A percentile compares a stretch with the other conserved stretches of the same genome.
These are phyloP conservation scores for Palythoa grandis DNA, from an alignment of 92 coral and sea anemone genomes.

Conservation along the genomic window DNA sequence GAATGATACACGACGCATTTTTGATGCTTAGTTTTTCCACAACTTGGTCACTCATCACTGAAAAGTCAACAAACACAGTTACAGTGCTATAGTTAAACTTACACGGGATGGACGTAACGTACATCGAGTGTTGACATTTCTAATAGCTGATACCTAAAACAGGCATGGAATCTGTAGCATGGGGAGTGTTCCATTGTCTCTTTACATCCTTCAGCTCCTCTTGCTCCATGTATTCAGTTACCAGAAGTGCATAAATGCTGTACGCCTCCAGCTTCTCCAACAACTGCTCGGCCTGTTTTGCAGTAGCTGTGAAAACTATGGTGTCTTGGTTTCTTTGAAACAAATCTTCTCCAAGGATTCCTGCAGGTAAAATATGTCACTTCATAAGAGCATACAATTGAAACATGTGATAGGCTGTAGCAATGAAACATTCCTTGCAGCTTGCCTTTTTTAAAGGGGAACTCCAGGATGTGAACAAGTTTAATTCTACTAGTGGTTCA, in stretches of 20 bases:
- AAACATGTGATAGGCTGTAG: neutral
- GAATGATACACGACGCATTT: constrained; percentile 90
- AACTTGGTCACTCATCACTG: constrained; percentile 91
- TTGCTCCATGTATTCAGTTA: constrained; percentile 76
- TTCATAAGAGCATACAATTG: neutral
- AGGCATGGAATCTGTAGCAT: constrained; percentile 72
- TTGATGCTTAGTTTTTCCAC: constrained; percentile 71
- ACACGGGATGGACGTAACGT: too few relatives aligned
- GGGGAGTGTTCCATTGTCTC: constrained; percentile 96
- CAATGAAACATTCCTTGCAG: neutral
- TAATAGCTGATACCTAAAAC: constrained; percentile 61
- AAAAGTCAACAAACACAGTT: neutral
- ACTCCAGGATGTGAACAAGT: too few relatives aligned
- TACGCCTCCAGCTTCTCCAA: constrained; percentile 67
- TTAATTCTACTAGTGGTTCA: too few relatives aligned
- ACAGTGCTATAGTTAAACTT: too few relatives aligned
- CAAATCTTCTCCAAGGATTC: constrained; percentile 68
- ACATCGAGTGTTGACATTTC: too few relatives aligned
- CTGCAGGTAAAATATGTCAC: constrained; percentile 43
- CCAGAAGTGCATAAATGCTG: constrained; percentile 69
- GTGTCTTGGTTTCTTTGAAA: constrained; percentile 69
- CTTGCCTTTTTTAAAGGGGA: too few relatives aligned
- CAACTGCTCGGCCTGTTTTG: constrained; percentile 81
- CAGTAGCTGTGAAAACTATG: constrained; percentile 78
- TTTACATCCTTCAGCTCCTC: constrained; percentile 70